phyloP scores from a whole-genome alignment of 2,888 invertebrate genomes.

The Lasioglossum morio region DNA sequence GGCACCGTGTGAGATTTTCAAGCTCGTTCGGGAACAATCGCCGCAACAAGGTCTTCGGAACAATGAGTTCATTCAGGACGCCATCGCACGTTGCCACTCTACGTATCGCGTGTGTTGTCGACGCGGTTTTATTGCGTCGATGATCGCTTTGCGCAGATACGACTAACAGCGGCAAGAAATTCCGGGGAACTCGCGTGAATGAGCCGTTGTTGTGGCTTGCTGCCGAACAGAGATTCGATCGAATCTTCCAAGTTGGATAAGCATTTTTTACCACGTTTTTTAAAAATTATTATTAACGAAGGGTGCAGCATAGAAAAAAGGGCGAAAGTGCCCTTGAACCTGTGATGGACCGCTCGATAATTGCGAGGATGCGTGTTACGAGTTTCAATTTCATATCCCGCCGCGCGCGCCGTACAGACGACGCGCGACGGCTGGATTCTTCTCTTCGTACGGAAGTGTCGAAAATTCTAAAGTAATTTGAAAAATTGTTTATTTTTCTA shows the following conservation, averaged over 20 bases:
- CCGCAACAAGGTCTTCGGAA: slow-evolving; percentile 21
- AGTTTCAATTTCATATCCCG: background rate
- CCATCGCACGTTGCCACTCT: background rate
- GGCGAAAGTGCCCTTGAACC: background rate
- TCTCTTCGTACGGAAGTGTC: background rate
- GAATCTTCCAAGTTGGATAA: slow-evolving; percentile 6
- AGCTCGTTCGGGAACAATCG: background rate
- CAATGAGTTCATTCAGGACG: slow-evolving; percentile 42
- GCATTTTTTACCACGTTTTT: background rate
- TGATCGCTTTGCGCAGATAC: slow-evolving; percentile 14
- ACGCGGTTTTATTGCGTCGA: slow-evolving; percentile 2
- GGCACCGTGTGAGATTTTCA: background rate
- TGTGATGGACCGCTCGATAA: background rate
- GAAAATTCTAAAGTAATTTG: background rate
- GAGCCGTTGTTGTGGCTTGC: slow-evolving; percentile 31
- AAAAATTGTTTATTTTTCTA: background rate
- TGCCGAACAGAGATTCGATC: background rate
- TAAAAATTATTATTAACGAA: background rate
- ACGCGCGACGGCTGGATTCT: no score
- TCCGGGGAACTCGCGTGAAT: slow-evolving; percentile 34
- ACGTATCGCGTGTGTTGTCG: background rate
- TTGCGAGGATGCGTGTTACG: background rate
- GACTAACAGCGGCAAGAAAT: slow-evolving; percentile 28
- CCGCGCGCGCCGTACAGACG: no score
- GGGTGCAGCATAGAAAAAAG: background rate